These are phyloP conservation scores for Sebastes iracundus DNA, from an alignment of 2,797 vertebrate species.

Conservation along the genomic window DNA sequence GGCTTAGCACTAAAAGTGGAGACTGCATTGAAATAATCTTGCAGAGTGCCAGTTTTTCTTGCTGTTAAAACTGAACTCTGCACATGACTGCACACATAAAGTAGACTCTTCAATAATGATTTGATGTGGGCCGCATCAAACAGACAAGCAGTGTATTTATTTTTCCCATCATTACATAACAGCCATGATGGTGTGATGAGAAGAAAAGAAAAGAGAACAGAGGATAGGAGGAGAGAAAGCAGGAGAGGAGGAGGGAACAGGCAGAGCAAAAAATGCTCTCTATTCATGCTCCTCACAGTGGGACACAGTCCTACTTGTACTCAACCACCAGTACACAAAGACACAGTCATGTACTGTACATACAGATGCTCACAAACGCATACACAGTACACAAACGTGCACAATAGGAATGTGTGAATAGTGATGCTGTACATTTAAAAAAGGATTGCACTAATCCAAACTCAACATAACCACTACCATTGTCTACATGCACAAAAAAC, in stretches of 20 bases:
- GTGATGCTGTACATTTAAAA: not conserved
- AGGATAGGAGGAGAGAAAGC: constrained; percentile 28
- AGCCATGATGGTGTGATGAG: constrained; percentile 49
- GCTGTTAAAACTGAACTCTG: not conserved
- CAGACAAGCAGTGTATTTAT: constrained; percentile 33
- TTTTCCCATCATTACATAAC: constrained; percentile 54
- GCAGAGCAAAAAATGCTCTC: constrained; percentile 44
- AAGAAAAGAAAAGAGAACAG: constrained; percentile 37
- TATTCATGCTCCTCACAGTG: constrained; percentile 57
- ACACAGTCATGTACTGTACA: not conserved
- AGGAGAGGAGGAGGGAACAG: constrained; percentile 36
- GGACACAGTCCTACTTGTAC: constrained; percentile 45
- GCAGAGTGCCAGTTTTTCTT: not conserved
- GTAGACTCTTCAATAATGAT: not conserved
- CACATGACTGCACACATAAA: not conserved
- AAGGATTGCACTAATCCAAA: not conserved
- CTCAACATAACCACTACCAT: not conserved
- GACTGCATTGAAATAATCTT: too few species aligned
- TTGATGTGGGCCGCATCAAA: not conserved
- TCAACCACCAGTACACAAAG: constrained; percentile 28
- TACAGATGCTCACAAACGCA: not conserved
- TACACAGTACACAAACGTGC: constrained; percentile 2
- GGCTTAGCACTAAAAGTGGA: not conserved
- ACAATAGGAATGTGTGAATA: constrained; percentile 8
- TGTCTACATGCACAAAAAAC: not conserved